Percentiles rank a stretch among this genome's conserved stretches.
These are phyloP conservation scores for Siderastrea siderea DNA, from an alignment of 92 coral and sea anemone genomes.

Conservation along the genomic window DNA sequence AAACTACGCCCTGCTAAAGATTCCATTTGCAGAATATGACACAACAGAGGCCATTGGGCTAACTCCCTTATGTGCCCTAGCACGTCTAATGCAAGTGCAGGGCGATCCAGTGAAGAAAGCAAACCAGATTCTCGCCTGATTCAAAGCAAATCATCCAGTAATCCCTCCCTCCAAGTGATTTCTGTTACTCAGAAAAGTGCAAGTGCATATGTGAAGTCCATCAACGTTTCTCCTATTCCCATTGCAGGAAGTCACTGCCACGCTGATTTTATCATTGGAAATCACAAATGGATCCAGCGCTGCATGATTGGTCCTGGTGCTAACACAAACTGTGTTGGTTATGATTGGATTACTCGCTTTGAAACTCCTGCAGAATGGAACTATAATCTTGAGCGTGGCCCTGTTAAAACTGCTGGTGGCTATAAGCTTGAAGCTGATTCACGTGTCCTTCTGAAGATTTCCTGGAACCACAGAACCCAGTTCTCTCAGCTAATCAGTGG, in stretches of 20 bases:
- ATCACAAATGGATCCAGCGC: slow-evolving; percentile 24
- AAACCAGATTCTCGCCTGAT: background rate
- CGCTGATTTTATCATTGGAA: slow-evolving; percentile 31
- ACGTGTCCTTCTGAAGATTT: slow-evolving; percentile 15
- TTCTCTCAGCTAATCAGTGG: slow-evolving; percentile 31
- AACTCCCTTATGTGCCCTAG: slow-evolving; percentile 35
- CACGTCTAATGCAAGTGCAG: background rate
- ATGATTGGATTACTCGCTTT: slow-evolving; percentile 33
- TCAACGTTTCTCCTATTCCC: slow-evolving; percentile 33
- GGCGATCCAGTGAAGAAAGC: background rate
- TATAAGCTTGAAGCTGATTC: slow-evolving; percentile 17
- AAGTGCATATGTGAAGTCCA: slow-evolving; percentile 37
- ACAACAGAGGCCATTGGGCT: slow-evolving; percentile 40
- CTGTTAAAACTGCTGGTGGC: slow-evolving; percentile 14
- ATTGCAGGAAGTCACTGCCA: slow-evolving; percentile 36
- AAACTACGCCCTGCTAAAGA: too few relatives aligned
- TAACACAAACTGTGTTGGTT: slow-evolving; percentile 46
- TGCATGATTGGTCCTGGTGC: slow-evolving; percentile 45
- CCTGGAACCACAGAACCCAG: slow-evolving; percentile 8
- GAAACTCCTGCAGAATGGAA: slow-evolving; percentile 40
- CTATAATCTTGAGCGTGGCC: slow-evolving; percentile 33
- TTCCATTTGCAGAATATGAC: slow-evolving; percentile 21
- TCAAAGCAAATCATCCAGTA: too few relatives aligned
- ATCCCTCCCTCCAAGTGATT: background rate
- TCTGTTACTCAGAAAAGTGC: too few relatives aligned